phyloP scores from a whole-genome alignment of 2,888 invertebrate genomes.

The Aethes cnicana region DNA sequence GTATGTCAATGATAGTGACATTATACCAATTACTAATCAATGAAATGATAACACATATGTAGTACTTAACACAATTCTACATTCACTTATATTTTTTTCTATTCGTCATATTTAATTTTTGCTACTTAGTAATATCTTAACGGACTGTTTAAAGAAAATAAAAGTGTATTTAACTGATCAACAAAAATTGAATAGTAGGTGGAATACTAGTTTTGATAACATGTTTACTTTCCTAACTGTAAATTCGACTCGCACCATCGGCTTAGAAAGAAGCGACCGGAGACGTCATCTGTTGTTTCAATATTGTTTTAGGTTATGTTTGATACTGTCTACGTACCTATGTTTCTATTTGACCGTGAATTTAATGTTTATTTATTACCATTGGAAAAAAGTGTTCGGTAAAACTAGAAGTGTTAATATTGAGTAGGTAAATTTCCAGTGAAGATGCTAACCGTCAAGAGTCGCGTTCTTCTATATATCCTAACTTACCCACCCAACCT shows the following conservation, averaged over 20 bases:
- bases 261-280: constrained; percentile 21
- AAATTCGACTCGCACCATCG: constrained; percentile 27
- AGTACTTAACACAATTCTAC: too few relatives aligned
- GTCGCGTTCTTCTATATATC: too few relatives aligned
- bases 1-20: too few relatives aligned
- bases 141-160: not conserved
- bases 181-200: not conserved
- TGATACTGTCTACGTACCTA: not conserved
- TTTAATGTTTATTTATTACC: too few relatives aligned
- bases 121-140: not conserved
- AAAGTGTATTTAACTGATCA: constrained; percentile 16
- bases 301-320: constrained; percentile 28
- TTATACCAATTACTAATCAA: too few relatives aligned
- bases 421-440: too few relatives aligned
- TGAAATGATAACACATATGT: too few relatives aligned
- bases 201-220: constrained; percentile 25
- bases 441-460: too few relatives aligned
- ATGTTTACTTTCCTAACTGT: constrained; percentile 30
- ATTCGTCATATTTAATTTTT: not conserved
- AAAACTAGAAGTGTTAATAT: too few relatives aligned
- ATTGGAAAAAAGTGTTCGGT: too few relatives aligned
- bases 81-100: too few relatives aligned
- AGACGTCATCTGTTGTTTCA: constrained; percentile 23
- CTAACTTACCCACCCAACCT: constrained; percentile 6
- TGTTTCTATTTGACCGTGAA: too few relatives aligned